phyloP scores from a whole-genome alignment of 2,113 vertebrate genomes.

The Lates calcarifer region DNA sequence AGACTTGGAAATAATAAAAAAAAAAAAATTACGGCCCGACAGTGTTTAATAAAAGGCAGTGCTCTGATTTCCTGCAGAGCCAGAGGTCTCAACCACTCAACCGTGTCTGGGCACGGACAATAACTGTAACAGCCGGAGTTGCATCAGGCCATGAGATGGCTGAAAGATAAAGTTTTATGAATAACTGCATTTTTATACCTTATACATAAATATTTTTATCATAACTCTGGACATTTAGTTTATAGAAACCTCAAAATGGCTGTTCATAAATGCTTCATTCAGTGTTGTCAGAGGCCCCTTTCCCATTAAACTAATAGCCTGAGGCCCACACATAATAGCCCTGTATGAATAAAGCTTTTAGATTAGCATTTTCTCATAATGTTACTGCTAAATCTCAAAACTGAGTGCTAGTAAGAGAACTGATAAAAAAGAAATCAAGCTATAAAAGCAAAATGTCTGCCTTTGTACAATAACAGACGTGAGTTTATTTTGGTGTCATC shows the following conservation, averaged over 20 bases:
- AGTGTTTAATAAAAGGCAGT: not conserved
- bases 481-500: not conserved
- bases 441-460: not conserved
- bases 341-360: conserved; percentile 7
- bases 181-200: not conserved
- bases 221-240: conserved; percentile 18
- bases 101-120: not conserved
- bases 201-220: conserved; percentile 5
- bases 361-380: not conserved
- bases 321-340: not conserved
- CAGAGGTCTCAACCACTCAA: conserved; percentile 4
- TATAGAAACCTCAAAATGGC: not conserved
- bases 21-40: not conserved
- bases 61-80: conserved; percentile 17
- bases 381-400: not conserved
- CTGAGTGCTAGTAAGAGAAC: not conserved
- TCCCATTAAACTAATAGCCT: not conserved
- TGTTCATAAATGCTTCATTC: conserved; percentile 1
- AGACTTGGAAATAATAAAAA: not conserved
- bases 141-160: not conserved
- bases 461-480: conserved; percentile 22
- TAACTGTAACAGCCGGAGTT: not conserved
- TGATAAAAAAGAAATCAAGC: not conserved
- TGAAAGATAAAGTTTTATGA: conserved; percentile 8
- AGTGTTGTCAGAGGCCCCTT: not conserved